Evolutionary conservation across 1,140 invertebrate species (phyloP).

Genomic region (Cherax destructor): DNA sequence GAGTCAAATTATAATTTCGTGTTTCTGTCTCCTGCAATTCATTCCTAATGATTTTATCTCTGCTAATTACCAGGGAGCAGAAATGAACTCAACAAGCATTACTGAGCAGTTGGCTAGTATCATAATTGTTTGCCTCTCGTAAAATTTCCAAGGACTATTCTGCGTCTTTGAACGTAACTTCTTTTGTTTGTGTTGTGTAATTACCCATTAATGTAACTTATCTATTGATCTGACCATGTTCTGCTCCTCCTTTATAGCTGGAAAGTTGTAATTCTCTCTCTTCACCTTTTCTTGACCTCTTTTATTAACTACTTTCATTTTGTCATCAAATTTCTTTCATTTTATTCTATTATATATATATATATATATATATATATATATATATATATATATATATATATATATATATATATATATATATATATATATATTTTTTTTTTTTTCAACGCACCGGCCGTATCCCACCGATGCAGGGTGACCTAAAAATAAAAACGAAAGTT

Average conservation of each 20-base stretch:
- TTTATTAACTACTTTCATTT: background rate
- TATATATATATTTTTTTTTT: no score
- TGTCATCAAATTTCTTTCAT: background rate
- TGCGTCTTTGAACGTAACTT: background rate
- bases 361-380: no score
- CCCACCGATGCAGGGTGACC: no score
- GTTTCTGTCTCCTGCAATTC: background rate
- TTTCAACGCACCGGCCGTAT: no score
- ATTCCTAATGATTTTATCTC: background rate
- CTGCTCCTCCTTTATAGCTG: background rate
- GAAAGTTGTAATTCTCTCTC: background rate
- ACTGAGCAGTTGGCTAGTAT: no score
- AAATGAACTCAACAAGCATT: background rate
- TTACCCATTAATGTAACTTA: background rate
- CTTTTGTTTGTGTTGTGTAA: background rate
- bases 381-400: no score
- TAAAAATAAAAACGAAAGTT: no score
- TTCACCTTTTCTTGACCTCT: background rate
- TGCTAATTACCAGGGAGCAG: background rate
- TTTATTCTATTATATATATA: no score
- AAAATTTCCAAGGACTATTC: background rate
- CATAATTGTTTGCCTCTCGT: no score
- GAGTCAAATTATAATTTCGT: no score
- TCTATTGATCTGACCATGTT: background rate
- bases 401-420: no score